Conservation (phyloP, 2,113 vertebrate genomes). For the Saccopteryx bilineata region DNA sequence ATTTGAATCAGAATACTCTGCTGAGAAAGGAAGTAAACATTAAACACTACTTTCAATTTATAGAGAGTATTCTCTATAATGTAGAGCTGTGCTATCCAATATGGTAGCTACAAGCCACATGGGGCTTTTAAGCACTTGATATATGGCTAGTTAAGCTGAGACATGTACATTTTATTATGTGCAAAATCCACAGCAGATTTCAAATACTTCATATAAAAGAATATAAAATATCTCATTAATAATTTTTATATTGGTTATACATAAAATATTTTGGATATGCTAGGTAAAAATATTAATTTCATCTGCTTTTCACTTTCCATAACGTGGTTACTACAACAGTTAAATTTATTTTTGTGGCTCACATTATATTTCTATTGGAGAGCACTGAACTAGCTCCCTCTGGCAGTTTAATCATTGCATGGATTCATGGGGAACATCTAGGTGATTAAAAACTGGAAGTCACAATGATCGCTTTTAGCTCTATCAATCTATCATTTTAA, state of each 20-base stretch:
- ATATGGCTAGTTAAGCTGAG: not conserved
- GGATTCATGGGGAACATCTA: not conserved
- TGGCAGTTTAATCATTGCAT: not conserved
- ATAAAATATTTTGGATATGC: not conserved
- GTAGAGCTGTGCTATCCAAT: not conserved
- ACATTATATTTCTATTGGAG: not conserved
- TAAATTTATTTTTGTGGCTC: conserved; percentile 31
- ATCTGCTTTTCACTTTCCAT: not conserved
- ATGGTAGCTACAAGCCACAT: not conserved
- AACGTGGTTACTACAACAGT: not conserved
- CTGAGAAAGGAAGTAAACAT: conserved; percentile 25
- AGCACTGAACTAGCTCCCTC: not conserved
- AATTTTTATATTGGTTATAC: not conserved
- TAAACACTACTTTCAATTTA: not conserved
- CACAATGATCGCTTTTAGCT: not conserved
- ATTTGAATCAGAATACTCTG: conserved; percentile 41
- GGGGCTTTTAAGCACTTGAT: not conserved
- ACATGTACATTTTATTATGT: not conserved
- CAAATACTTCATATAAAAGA: not conserved
- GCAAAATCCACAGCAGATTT: conserved; percentile 23
- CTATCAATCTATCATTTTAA: conserved; percentile 28
- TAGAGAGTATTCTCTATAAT: not conserved
- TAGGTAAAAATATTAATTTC: conserved; percentile 41
- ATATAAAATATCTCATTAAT: not conserved
- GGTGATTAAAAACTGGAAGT: conserved; percentile 44